Conservation (phyloP, 2,888 invertebrate species). For the Spicauda simplicius region DNA sequence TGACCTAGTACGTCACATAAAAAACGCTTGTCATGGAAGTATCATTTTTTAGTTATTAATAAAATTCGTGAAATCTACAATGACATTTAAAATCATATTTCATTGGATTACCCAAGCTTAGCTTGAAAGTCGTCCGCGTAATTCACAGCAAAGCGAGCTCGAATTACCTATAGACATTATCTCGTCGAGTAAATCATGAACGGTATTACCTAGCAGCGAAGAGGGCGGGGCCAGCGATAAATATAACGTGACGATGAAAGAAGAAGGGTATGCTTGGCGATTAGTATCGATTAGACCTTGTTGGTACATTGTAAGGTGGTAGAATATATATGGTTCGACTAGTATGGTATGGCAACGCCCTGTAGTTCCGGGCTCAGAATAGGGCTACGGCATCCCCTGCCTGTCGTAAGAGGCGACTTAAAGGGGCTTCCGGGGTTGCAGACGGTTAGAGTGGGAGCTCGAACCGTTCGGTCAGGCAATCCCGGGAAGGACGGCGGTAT, state of each 20-base stretch:
- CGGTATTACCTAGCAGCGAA: constrained; percentile 37
- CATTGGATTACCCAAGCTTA: constrained; percentile 11
- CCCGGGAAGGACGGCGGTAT: too few relatives aligned
- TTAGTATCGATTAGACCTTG: constrained; percentile 1
- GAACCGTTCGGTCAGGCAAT: too few relatives aligned
- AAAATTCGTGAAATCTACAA: neutral
- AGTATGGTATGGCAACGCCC: too few relatives aligned
- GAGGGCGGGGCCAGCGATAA: constrained; percentile 39
- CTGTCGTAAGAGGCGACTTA: too few relatives aligned
- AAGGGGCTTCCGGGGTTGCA: too few relatives aligned
- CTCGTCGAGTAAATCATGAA: constrained; percentile 68
- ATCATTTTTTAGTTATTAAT: neutral
- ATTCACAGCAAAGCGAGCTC: constrained; percentile 61
- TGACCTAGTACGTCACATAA: too few relatives aligned
- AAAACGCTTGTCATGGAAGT: too few relatives aligned
- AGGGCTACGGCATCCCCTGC: too few relatives aligned
- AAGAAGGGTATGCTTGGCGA: constrained; percentile 3
- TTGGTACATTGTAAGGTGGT: too few relatives aligned
- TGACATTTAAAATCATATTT: neutral
- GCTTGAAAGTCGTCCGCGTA: constrained; percentile 58
- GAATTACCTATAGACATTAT: constrained; percentile 64
- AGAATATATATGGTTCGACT: too few relatives aligned
- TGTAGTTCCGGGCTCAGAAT: too few relatives aligned
- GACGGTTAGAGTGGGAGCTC: too few relatives aligned
- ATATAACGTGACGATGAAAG: constrained; percentile 38